Percentiles rank a stretch among this genome's conserved stretches.
Evolutionary conservation across 2,888 invertebrate species (phyloP).

Genomic region (Mesorhabditis sp.): DNA sequence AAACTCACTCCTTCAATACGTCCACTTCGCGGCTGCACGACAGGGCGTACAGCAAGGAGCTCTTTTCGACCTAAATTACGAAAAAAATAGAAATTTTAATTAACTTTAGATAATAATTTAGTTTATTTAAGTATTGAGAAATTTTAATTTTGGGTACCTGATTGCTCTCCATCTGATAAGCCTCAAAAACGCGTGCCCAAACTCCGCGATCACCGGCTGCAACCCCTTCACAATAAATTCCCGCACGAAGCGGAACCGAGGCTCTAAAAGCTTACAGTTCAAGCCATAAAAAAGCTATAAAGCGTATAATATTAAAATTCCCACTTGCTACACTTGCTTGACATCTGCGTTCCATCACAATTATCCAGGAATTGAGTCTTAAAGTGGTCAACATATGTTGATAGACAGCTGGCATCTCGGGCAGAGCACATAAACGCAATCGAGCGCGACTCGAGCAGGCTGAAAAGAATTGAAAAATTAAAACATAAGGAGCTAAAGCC

Average conservation of each 20-base stretch:
- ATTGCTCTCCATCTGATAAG: constrained; percentile 25
- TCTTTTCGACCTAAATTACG: constrained; percentile 44
- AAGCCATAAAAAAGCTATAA: neutral
- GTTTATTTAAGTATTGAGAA: neutral
- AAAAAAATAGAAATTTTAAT: neutral
- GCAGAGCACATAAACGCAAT: constrained; percentile 28
- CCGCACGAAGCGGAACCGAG: constrained; percentile 41
- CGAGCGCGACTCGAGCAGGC: constrained; percentile 24
- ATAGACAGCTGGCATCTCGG: constrained; percentile 28
- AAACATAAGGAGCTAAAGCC: constrained; percentile 9
- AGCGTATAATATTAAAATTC: constrained; percentile 9
- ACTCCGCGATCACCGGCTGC: constrained; percentile 39
- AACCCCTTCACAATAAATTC: constrained; percentile 50
- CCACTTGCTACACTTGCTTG: constrained; percentile 32
- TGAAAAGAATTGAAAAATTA: constrained; percentile 11
- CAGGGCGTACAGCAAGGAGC: constrained; percentile 41
- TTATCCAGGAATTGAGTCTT: constrained; percentile 27
- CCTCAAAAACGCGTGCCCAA: constrained; percentile 34
- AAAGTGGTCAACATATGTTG: constrained; percentile 18
- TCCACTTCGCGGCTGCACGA: constrained; percentile 44
- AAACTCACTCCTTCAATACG: constrained; percentile 40
- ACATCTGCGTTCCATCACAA: constrained; percentile 20
- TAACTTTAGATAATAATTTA: neutral
- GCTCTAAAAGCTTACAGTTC: constrained; percentile 28
- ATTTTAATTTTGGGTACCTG: neutral